phyloP scores from a whole-genome alignment of 2,113 vertebrate species.

The Dascyllus trimaculatus region DNA sequence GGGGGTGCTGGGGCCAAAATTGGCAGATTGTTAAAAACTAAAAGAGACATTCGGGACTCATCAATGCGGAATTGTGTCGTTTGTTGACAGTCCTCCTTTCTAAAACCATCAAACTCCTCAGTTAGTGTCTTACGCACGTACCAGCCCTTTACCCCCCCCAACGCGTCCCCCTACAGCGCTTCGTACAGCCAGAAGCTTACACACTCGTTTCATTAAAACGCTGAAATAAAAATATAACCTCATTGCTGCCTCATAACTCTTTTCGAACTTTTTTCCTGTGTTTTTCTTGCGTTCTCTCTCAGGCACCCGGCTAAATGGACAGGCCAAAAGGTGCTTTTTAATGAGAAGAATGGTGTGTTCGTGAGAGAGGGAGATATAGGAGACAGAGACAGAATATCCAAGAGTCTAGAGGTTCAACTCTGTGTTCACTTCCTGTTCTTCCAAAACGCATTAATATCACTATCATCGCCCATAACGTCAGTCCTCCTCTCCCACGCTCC shows the following conservation, averaged over 20 bases:
- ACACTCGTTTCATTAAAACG: slow-evolving; percentile 54
- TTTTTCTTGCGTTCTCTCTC: slow-evolving; percentile 9
- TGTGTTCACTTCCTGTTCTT: slow-evolving; percentile 31
- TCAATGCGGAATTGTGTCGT: slow-evolving; percentile 11
- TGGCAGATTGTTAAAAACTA: slow-evolving; percentile 1
- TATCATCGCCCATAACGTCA: slow-evolving; percentile 9
- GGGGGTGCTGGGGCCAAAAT: slow-evolving; percentile 25
- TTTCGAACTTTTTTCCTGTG: slow-evolving; percentile 6
- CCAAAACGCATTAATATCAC: slow-evolving; percentile 30
- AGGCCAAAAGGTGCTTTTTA: slow-evolving; percentile 3
- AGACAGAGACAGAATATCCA: slow-evolving; percentile 26
- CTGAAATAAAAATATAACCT: slow-evolving; percentile 40
- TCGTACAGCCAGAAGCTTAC: slow-evolving; percentile 45
- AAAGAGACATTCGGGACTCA: slow-evolving; percentile 22
- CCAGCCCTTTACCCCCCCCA: slow-evolving; percentile 3
- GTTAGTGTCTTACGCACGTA: neutral
- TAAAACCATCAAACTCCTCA: slow-evolving; percentile 19
- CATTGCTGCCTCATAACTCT: slow-evolving; percentile 19
- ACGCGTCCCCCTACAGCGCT: neutral
- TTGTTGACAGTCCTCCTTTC: slow-evolving; percentile 19
- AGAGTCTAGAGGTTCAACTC: slow-evolving; percentile 22
- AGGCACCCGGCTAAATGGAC: neutral
- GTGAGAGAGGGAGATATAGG: slow-evolving; percentile 5
- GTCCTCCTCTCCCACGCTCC: slow-evolving; percentile 23
- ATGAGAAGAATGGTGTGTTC: slow-evolving; percentile 8